A percentile compares a stretch with the other conserved stretches of the same genome.
Evolutionary conservation across 2,113 vertebrate genomes (phyloP).

Genomic region (Syrmaticus mikado): DNA sequence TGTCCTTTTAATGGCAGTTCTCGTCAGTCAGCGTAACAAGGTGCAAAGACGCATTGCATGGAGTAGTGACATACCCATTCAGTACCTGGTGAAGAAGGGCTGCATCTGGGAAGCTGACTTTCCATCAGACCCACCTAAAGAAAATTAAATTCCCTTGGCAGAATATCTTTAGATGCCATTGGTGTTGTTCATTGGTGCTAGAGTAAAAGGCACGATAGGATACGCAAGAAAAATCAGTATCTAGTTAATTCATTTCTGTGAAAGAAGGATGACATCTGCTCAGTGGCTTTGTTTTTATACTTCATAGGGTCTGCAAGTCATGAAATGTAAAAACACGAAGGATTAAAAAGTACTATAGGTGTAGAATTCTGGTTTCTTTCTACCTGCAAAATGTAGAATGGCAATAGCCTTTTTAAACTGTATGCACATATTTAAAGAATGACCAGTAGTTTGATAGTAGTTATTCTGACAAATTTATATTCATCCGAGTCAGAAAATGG

Average conservation of each 20-base stretch:
- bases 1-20: not conserved
- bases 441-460: not conserved
- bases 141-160: not conserved
- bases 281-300: not conserved
- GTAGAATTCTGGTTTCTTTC: not conserved
- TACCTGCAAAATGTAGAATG: not conserved
- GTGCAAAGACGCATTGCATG: not conserved
- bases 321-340: not conserved
- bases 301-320: not conserved
- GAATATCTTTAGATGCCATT: not conserved
- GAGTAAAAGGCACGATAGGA: not conserved
- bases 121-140: not conserved
- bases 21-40: constrained; percentile 12
- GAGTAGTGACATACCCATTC: not conserved
- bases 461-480: not conserved
- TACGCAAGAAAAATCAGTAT: not conserved
- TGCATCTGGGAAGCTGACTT: not conserved
- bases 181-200: not conserved
- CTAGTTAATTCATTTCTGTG: not conserved
- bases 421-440: not conserved
- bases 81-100: not conserved
- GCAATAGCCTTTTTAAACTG: not conserved
- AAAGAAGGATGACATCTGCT: not conserved
- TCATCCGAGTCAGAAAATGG: not conserved
- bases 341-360: not conserved